Conservation (phyloP, 2,888 invertebrate species). For the Zelleria hepariella region DNA sequence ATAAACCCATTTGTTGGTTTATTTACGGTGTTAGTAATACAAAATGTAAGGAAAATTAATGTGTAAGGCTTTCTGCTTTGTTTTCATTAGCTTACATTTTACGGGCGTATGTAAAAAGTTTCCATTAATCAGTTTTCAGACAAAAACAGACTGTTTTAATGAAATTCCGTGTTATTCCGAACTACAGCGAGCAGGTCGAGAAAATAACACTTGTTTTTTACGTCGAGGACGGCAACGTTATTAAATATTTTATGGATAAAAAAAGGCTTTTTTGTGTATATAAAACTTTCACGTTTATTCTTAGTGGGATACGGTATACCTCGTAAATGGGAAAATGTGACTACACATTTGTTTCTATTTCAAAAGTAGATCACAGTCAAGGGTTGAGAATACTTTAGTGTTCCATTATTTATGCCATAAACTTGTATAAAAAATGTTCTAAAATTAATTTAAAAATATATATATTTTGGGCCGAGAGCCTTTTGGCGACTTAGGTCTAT, state of each 20-base stretch:
- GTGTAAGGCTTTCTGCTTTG: not conserved
- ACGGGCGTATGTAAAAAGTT: not conserved
- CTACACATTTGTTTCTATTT: too few species aligned
- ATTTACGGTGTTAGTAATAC: not conserved
- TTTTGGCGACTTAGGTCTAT: too few species aligned
- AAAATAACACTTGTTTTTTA: slow-evolving; percentile 1
- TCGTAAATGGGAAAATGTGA: too few species aligned
- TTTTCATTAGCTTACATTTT: not conserved
- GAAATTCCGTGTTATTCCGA: not conserved
- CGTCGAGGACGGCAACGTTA: not conserved
- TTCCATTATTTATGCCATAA: too few species aligned
- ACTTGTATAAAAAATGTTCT: too few species aligned
- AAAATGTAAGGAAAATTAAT: not conserved
- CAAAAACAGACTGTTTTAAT: not conserved
- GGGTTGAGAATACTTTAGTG: too few species aligned
- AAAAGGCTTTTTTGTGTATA: not conserved
- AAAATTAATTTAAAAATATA: too few species aligned
- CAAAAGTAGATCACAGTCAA: too few species aligned
- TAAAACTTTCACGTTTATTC: not conserved
- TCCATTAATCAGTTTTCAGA: not conserved
- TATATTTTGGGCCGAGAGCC: too few species aligned
- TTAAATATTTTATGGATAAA: not conserved
- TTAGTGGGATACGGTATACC: too few species aligned
- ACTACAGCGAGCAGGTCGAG: not conserved
- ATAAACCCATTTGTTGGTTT: not conserved